Percentiles rank a stretch among this genome's conserved stretches.
Evolutionary conservation across 2,888 invertebrate genomes (phyloP).

Genomic region (Drosophila pseudotakahashii): DNA sequence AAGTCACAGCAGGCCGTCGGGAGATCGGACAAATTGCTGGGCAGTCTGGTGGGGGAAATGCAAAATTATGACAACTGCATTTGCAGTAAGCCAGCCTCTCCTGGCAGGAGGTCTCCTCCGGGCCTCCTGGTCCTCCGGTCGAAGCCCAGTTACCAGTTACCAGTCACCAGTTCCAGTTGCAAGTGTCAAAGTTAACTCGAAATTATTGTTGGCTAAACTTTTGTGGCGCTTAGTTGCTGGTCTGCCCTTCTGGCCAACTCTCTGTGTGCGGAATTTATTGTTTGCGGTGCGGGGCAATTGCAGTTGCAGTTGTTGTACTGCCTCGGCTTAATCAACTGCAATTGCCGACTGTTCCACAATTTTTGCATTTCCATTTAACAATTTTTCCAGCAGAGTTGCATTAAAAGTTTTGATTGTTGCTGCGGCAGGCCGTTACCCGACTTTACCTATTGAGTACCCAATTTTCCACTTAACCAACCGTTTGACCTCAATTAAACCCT

Average conservation of each 20-base stretch:
- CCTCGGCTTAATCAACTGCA: conserved; percentile 75
- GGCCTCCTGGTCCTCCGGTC: conserved; percentile 6
- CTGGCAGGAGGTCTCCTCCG: conserved; percentile 37
- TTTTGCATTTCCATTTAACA: conserved; percentile 65
- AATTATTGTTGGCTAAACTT: conserved; percentile 81
- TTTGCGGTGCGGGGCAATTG: conserved; percentile 55
- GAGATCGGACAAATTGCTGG: conserved; percentile 67
- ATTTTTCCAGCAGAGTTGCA: conserved; percentile 58
- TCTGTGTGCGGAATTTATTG: conserved; percentile 57
- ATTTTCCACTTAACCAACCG: conserved; percentile 43
- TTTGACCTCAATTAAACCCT: conserved; percentile 71
- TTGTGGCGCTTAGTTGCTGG: conserved; percentile 70
- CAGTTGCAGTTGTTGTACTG: conserved; percentile 18
- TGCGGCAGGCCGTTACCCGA: conserved; percentile 30
- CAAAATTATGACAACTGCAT: conserved; percentile 81
- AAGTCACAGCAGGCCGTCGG: conserved; percentile 73
- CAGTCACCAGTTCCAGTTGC: conserved; percentile 61
- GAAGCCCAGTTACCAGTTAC: conserved; percentile 30
- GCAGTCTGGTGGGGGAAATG: conserved; percentile 58
- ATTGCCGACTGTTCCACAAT: conserved; percentile 61
- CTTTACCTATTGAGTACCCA: conserved; percentile 25
- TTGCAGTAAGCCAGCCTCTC: conserved; percentile 65
- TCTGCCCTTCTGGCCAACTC: conserved; percentile 4
- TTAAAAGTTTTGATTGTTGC: conserved; percentile 75
- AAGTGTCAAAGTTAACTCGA: conserved; percentile 82